Percentiles rank a stretch among this genome's conserved stretches.
Evolutionary conservation across 2,888 invertebrate genomes (phyloP).

Genomic region (Portevinia maculata): DNA sequence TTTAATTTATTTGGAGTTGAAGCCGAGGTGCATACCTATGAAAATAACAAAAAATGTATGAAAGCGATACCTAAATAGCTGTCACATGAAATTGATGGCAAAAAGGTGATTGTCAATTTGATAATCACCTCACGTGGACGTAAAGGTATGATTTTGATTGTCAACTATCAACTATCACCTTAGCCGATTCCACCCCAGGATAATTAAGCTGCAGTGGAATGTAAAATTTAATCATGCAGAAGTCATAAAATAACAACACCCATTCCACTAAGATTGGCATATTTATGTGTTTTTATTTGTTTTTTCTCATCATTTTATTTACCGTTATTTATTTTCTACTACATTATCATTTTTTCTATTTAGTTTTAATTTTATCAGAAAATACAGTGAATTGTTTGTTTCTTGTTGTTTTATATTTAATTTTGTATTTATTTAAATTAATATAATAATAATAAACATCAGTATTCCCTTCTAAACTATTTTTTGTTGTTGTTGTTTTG

Average conservation of each 20-base stretch:
- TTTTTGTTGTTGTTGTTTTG: conserved; percentile 49
- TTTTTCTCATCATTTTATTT: conserved; percentile 70
- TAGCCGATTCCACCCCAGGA: not conserved
- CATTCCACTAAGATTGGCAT: conserved; percentile 63
- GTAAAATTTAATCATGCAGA: not conserved
- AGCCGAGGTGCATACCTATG: too few species aligned
- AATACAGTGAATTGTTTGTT: conserved; percentile 70
- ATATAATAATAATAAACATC: conserved; percentile 71
- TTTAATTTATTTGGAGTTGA: too few species aligned
- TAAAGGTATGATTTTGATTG: too few species aligned
- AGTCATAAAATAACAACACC: conserved; percentile 28
- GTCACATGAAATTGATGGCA: too few species aligned
- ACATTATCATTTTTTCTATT: conserved; percentile 72
- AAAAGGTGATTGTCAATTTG: too few species aligned
- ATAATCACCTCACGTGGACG: too few species aligned
- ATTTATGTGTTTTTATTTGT: conserved; percentile 60
- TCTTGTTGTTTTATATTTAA: conserved; percentile 34
- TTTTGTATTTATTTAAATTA: conserved; percentile 59
- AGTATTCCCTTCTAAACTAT: conserved; percentile 67
- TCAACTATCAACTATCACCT: too few species aligned
- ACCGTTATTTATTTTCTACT: conserved; percentile 73
- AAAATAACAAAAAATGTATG: too few species aligned
- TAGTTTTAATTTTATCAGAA: conserved; percentile 73
- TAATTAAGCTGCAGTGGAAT: not conserved
- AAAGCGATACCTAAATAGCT: too few species aligned